Conservation (phyloP, 2,113 vertebrate genomes). For the Mellivora capensis region DNA sequence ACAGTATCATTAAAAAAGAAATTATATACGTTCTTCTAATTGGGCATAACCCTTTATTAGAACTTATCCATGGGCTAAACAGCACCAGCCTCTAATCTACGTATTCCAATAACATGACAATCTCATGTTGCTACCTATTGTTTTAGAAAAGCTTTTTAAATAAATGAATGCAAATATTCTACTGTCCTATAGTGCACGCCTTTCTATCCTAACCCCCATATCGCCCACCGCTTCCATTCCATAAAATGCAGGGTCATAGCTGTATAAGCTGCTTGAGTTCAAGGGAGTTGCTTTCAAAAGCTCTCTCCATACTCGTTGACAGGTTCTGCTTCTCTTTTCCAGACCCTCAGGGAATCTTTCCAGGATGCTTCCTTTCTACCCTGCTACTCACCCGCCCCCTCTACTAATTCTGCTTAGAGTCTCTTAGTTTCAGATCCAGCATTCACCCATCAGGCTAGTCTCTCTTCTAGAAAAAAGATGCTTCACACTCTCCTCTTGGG, state of each 20-base stretch:
- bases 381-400: neutral
- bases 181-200: neutral
- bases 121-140: neutral
- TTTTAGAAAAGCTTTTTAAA: constrained; percentile 19
- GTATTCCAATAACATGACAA: neutral
- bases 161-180: neutral
- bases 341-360: neutral
- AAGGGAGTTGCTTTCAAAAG: neutral
- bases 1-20: neutral
- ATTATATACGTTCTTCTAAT: neutral
- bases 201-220: neutral
- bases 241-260: neutral
- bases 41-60: neutral
- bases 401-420: neutral
- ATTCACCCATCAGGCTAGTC: neutral
- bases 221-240: neutral
- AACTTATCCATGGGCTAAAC: neutral
- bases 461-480: neutral
- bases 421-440: neutral
- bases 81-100: neutral
- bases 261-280: neutral
- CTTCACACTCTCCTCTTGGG: neutral
- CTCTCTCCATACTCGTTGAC: neutral
- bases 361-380: neutral
- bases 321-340: neutral